These are phyloP conservation scores for Drosophila grimshawi DNA, from an alignment of 1,140 invertebrate genomes.

Conservation along the genomic window DNA sequence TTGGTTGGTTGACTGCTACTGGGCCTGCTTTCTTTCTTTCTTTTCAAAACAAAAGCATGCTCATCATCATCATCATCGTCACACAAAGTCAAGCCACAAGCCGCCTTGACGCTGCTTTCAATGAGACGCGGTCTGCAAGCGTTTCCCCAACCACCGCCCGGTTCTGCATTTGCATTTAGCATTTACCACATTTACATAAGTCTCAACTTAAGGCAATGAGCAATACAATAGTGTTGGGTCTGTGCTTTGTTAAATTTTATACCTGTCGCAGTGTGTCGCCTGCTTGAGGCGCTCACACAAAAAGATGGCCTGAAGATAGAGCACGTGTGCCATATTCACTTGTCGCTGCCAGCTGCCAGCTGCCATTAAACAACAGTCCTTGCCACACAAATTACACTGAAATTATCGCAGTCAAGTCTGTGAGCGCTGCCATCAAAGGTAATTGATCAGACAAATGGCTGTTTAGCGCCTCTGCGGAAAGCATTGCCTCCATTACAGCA, in stretches of 20 bases:
- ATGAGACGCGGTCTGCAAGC: not conserved
- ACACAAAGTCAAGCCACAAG: conserved; percentile 48
- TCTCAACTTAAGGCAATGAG: conserved; percentile 50
- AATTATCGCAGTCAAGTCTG: conserved; percentile 49
- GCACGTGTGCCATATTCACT: conserved; percentile 59
- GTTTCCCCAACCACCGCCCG: not conserved
- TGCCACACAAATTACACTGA: conserved; percentile 48
- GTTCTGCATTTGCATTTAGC: conserved; percentile 18
- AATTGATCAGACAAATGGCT: conserved; percentile 71
- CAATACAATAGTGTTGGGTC: conserved; percentile 32
- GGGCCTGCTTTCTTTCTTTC: not conserved
- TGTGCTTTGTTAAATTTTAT: conserved; percentile 59
- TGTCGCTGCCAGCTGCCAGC: conserved; percentile 25
- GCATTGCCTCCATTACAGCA: conserved; percentile 16
- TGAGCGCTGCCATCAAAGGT: conserved; percentile 42
- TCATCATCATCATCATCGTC: not conserved
- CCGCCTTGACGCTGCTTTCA: conserved; percentile 32
- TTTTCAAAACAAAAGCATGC: conserved; percentile 27
- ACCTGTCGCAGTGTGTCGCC: conserved; percentile 60
- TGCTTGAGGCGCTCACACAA: conserved; percentile 19
- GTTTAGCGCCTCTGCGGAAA: conserved; percentile 27
- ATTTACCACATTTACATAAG: conserved; percentile 51
- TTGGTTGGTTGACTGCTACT: conserved; percentile 28
- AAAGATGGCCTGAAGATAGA: conserved; percentile 55
- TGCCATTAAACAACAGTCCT: conserved; percentile 59